Percentiles rank a stretch among this genome's conserved stretches.
These are phyloP conservation scores for Tor tambroides DNA, from an alignment of 2,113 vertebrate species.

Conservation along the genomic window DNA sequence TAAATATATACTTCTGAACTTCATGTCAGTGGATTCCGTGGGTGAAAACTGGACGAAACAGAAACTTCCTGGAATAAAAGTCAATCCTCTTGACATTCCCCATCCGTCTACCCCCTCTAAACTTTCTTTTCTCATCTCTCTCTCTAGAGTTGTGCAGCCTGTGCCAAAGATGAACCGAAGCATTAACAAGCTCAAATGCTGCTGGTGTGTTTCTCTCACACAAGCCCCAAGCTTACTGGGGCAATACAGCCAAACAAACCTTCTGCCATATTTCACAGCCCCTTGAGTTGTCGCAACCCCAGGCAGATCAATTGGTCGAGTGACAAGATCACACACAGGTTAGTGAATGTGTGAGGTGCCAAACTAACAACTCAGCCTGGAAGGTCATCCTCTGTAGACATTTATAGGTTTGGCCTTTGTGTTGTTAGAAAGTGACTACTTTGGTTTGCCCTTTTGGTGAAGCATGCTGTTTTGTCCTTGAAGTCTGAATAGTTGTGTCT, in stretches of 20 bases:
- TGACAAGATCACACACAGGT: slow-evolving; percentile 32
- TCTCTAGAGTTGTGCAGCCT: slow-evolving; percentile 11
- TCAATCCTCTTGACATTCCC: slow-evolving; percentile 1
- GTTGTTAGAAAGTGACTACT: neutral
- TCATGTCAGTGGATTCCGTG: neutral
- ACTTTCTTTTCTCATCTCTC: slow-evolving; percentile 37
- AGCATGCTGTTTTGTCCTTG: neutral
- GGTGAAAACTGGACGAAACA: neutral
- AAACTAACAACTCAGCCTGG: slow-evolving; percentile 27
- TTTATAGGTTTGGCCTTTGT: slow-evolving; percentile 13
- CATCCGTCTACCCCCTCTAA: neutral
- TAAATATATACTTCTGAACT: slow-evolving; percentile 3
- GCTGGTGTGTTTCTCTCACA: slow-evolving; percentile 32
- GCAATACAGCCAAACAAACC: slow-evolving; percentile 10
- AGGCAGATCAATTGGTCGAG: slow-evolving; percentile 10
- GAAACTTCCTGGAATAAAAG: neutral
- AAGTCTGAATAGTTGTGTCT: neutral
- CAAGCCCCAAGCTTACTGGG: neutral
- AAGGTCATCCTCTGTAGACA: neutral
- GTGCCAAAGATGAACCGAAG: slow-evolving; percentile 43
- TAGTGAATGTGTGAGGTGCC: slow-evolving; percentile 31
- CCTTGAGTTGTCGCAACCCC: slow-evolving; percentile 24
- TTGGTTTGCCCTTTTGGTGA: slow-evolving; percentile 29
- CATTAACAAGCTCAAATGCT: slow-evolving; percentile 36
- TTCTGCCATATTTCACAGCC: slow-evolving; percentile 37